These are phyloP conservation scores for Drosophila baimaii DNA, from an alignment of 1,140 invertebrate species.

Conservation along the genomic window DNA sequence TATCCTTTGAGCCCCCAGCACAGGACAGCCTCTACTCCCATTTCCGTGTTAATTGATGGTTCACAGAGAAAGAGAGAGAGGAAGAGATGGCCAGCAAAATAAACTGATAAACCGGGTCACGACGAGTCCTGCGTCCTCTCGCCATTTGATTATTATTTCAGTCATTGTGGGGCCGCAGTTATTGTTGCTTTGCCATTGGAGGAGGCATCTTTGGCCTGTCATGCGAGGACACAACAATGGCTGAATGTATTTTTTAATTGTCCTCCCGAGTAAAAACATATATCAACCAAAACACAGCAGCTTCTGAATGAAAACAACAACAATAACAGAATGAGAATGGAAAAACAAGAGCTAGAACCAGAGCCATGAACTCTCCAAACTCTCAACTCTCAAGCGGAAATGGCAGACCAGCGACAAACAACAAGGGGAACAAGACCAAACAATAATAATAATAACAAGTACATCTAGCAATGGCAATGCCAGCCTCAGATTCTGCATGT, in stretches of 20 bases:
- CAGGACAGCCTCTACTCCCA: not conserved
- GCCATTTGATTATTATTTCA: constrained; percentile 65
- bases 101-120: constrained; percentile 58
- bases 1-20: constrained; percentile 9
- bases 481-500: constrained; percentile 28
- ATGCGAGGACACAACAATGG: constrained; percentile 67
- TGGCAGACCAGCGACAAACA: constrained; percentile 61
- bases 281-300: constrained; percentile 63
- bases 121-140: constrained; percentile 33
- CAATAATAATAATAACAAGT: constrained; percentile 50
- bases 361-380: constrained; percentile 70
- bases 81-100: constrained; percentile 38
- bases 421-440: constrained; percentile 18
- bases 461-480: constrained; percentile 53
- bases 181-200: constrained; percentile 60
- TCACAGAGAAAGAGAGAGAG: constrained; percentile 38
- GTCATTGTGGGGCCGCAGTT: constrained; percentile 46
- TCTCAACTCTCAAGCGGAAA: constrained; percentile 75
- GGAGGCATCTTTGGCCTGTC: constrained; percentile 78
- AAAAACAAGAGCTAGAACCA: constrained; percentile 39
- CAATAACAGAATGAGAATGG: not conserved
- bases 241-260: constrained; percentile 81
- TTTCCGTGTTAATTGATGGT: constrained; percentile 65
- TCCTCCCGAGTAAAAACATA: constrained; percentile 78
- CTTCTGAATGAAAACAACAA: constrained; percentile 25